Evolutionary conservation across 1,140 invertebrate species (phyloP).

Genomic region (Aplysia californica): DNA sequence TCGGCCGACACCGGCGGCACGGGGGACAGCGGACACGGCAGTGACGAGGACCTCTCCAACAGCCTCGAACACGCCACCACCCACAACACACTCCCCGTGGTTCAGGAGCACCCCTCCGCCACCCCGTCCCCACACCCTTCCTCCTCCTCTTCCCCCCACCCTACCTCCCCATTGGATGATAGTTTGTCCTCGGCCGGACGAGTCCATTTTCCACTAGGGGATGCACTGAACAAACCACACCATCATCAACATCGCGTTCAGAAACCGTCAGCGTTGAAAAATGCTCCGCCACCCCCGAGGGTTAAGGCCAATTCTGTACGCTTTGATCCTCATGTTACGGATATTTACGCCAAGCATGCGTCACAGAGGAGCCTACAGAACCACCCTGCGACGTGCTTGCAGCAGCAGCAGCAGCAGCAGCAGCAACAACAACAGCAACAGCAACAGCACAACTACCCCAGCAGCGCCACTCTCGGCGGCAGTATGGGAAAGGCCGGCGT

Average conservation of each 20-base stretch:
- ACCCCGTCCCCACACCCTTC: neutral
- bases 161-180: too few relatives aligned
- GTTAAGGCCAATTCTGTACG: neutral
- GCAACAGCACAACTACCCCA: neutral
- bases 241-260: neutral
- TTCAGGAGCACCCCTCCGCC: neutral
- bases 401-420: neutral
- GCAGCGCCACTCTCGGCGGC: neutral
- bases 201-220: too few relatives aligned
- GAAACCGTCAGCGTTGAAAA: neutral
- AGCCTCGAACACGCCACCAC: conserved; percentile 18
- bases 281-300: neutral
- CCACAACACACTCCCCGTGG: too few relatives aligned
- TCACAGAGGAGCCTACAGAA: neutral
- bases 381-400: neutral
- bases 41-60: conserved; percentile 37
- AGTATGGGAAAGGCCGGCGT: too few relatives aligned
- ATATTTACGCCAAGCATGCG: neutral
- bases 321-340: conserved; percentile 17
- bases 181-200: too few relatives aligned
- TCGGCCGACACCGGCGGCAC: conserved; percentile 31
- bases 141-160: too few relatives aligned
- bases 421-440: neutral
- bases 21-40: conserved; percentile 40
- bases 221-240: neutral